phyloP scores from a whole-genome alignment of 2,797 vertebrate genomes.

The Danio albolineatus region DNA sequence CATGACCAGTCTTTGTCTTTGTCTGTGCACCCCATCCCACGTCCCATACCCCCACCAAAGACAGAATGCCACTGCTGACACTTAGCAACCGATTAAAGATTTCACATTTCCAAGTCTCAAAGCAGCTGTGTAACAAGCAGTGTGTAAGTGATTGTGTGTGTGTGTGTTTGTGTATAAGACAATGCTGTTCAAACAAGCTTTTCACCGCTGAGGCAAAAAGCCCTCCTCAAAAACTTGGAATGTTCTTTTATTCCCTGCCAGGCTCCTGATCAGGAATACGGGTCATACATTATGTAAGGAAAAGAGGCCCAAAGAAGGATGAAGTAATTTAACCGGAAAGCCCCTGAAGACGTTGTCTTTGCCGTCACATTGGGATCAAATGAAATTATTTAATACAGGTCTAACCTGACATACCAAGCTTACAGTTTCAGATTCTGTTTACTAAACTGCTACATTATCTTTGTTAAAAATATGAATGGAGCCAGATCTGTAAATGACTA shows the following conservation, averaged over 20 bases:
- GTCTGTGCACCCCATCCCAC: constrained; percentile 37
- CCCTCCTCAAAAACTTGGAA: constrained; percentile 48
- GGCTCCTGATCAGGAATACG: constrained; percentile 40
- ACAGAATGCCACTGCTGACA: constrained; percentile 66
- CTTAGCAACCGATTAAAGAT: constrained; percentile 72
- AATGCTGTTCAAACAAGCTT: constrained; percentile 42
- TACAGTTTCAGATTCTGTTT: neutral
- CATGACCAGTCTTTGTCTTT: neutral
- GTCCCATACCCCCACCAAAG: constrained; percentile 42
- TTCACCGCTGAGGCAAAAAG: constrained; percentile 30
- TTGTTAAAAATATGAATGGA: neutral
- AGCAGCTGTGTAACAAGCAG: constrained; percentile 56
- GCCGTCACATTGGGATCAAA: constrained; percentile 22
- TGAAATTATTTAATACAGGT: constrained; percentile 11
- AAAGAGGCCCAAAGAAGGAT: constrained; percentile 26
- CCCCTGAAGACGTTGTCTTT: constrained; percentile 8
- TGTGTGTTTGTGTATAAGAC: neutral
- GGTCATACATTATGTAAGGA: constrained; percentile 10
- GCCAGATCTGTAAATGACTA: neutral
- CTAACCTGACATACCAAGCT: constrained; percentile 4
- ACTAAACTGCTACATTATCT: neutral
- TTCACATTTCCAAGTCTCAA: constrained; percentile 50
- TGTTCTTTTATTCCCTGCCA: constrained; percentile 45
- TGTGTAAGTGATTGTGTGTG: neutral
- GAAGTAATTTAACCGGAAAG: constrained; percentile 7